Percentiles rank a stretch among this genome's conserved stretches.
Conservation (phyloP, 2,113 vertebrate species). For the Pungitius pungitius region DNA sequence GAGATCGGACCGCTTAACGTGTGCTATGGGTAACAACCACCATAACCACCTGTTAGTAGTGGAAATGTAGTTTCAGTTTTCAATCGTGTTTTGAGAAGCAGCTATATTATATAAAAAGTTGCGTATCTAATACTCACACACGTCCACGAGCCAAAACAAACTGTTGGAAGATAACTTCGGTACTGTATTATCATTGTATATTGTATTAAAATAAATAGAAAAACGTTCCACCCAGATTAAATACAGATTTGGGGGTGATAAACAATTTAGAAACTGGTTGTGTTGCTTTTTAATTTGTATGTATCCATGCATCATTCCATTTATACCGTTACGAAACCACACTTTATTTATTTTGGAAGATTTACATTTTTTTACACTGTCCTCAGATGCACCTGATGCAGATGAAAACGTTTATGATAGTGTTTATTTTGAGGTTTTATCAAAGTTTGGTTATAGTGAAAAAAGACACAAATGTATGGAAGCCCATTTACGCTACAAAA, state of each 20-base stretch:
- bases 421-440: not conserved
- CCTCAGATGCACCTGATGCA: not conserved
- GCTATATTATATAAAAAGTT: not conserved
- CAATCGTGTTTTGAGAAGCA: not conserved
- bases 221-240: not conserved
- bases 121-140: too few relatives aligned
- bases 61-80: not conserved
- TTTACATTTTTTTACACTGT: not conserved
- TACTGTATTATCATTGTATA: not conserved
- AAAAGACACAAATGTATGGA: not conserved
- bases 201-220: not conserved
- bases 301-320: too few relatives aligned
- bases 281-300: not conserved
- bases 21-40: not conserved
- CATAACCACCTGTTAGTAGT: not conserved
- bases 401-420: not conserved
- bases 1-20: not conserved
- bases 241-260: not conserved
- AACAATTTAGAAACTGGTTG: not conserved
- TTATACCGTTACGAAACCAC: not conserved
- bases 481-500: too few relatives aligned
- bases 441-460: not conserved
- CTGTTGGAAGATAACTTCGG: not conserved
- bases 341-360: not conserved
- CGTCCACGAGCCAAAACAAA: not conserved